Percentiles rank a stretch among this genome's conserved stretches.
These are phyloP conservation scores for Cranoglanis bouderius DNA, from an alignment of 2,113 vertebrate genomes.

Conservation along the genomic window DNA sequence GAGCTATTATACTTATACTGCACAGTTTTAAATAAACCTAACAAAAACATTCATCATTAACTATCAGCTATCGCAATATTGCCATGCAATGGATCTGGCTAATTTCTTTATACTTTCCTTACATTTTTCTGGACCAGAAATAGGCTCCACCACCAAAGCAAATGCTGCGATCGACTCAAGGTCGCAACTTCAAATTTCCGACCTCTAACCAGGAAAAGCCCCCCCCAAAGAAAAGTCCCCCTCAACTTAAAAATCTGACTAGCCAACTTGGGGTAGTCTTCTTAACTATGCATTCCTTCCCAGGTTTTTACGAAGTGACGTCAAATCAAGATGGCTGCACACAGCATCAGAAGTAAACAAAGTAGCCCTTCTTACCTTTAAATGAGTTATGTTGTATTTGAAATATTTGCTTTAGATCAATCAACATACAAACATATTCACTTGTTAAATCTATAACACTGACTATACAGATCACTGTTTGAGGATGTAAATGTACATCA, in stretches of 20 bases:
- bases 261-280: not conserved
- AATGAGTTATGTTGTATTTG: not conserved
- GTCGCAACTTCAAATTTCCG: not conserved
- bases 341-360: not conserved
- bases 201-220: not conserved
- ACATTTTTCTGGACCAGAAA: not conserved
- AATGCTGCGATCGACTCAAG: not conserved
- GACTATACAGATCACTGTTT: not conserved
- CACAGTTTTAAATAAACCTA: not conserved
- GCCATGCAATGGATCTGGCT: not conserved
- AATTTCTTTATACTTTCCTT: not conserved
- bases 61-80: not conserved
- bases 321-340: not conserved
- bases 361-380: not conserved
- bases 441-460: not conserved
- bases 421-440: not conserved
- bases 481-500: not conserved
- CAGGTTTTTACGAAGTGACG: not conserved
- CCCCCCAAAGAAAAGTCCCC: not conserved
- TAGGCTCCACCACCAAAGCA: not conserved
- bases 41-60: not conserved
- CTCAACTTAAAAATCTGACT: not conserved
- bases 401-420: not conserved
- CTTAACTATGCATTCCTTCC: not conserved
- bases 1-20: not conserved